phyloP scores from a whole-genome alignment of 2,888 invertebrate species.

The Luffia ferchaultella region DNA sequence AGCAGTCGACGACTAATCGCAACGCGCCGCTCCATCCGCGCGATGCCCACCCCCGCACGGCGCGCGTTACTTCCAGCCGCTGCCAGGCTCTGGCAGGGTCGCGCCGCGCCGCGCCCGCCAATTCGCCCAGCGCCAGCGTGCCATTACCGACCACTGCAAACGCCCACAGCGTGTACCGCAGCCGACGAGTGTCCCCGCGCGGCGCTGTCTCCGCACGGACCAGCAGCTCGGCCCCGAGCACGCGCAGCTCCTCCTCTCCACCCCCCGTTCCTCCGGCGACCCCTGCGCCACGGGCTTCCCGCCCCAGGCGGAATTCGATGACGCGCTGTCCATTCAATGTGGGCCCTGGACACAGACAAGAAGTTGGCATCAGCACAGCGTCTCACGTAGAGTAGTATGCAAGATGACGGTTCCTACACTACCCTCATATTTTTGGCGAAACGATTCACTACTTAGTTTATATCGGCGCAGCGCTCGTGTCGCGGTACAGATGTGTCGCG shows the following conservation, averaged over 20 bases:
- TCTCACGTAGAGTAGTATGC: constrained; percentile 29
- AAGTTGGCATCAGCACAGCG: constrained; percentile 31
- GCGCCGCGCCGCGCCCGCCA: constrained; percentile 64
- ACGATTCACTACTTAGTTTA: constrained; percentile 31
- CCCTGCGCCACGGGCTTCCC: constrained; percentile 56
- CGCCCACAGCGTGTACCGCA: constrained; percentile 74
- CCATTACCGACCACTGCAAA: constrained; percentile 73
- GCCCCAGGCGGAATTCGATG: constrained; percentile 82
- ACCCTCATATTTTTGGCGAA: constrained; percentile 30
- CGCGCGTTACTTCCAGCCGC: constrained; percentile 82
- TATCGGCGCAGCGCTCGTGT: not conserved
- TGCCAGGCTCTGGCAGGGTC: constrained; percentile 80
- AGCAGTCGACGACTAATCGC: constrained; percentile 84
- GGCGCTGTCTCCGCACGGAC: constrained; percentile 54
- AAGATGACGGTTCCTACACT: too few relatives aligned
- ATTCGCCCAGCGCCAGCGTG: constrained; percentile 46
- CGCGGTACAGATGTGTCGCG: constrained; percentile 19
- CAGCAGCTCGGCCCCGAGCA: constrained; percentile 84
- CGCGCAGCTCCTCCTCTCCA: constrained; percentile 62
- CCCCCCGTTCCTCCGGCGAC: constrained; percentile 31
- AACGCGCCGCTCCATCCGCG: constrained; percentile 63
- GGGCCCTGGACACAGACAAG: constrained; percentile 68
- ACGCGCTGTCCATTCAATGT: constrained; percentile 85
- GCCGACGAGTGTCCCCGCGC: constrained; percentile 27
- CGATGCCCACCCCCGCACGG: constrained; percentile 76